A percentile compares a stretch with the other conserved stretches of the same genome.
phyloP scores from a whole-genome alignment of 2,888 invertebrate genomes.

The Aphodius granarius region DNA sequence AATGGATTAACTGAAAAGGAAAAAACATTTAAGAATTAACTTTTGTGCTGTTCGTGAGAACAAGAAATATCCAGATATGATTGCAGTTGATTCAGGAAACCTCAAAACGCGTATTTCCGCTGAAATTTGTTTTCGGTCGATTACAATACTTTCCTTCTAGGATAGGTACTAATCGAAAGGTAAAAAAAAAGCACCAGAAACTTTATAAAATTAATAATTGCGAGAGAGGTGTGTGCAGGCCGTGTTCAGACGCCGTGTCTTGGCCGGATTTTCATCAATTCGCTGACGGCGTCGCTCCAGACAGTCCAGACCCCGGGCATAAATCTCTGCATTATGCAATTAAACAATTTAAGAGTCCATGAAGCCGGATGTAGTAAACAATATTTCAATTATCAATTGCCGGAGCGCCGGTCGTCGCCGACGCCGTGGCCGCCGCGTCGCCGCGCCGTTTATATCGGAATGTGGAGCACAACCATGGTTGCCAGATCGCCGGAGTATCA shows the following conservation, averaged over 20 bases:
- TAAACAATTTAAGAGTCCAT: slow-evolving; percentile 22
- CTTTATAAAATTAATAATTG: neutral
- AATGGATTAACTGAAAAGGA: no score
- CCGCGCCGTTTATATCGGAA: neutral
- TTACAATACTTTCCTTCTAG: no score
- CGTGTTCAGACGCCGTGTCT: neutral
- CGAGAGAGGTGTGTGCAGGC: neutral
- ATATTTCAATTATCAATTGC: slow-evolving; percentile 23
- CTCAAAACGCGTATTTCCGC: no score
- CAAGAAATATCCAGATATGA: no score
- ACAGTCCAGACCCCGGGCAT: slow-evolving; percentile 6
- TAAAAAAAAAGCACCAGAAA: neutral
- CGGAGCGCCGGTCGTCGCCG: neutral
- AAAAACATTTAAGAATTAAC: no score
- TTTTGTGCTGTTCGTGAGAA: no score
- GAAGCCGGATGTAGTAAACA: slow-evolving; percentile 21
- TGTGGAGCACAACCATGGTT: no score
- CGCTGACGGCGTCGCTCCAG: neutral
- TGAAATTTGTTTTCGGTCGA: no score
- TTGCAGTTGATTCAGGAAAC: no score
- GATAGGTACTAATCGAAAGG: no score
- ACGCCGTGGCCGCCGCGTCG: neutral
- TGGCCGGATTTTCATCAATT: neutral
- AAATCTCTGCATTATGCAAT: slow-evolving; percentile 23
- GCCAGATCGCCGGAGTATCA: no score